Conservation (phyloP, 2,113 vertebrate species). For the Coptodon bakossiorum region DNA sequence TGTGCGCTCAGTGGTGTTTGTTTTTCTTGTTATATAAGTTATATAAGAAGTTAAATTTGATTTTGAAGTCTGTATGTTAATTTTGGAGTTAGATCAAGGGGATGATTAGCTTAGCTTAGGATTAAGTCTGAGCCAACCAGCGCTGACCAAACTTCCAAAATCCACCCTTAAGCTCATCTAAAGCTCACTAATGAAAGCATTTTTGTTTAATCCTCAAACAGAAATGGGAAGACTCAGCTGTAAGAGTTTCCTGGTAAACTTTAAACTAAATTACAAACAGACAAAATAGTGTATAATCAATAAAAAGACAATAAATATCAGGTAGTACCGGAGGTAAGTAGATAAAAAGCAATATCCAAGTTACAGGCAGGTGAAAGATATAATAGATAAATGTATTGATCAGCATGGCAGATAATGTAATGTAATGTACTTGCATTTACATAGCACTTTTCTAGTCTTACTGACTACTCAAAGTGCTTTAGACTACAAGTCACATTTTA, state of each 20-base stretch:
- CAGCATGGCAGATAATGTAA: background rate
- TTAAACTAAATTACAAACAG: background rate
- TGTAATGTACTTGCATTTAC: background rate
- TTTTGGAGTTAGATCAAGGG: background rate
- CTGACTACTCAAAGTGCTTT: background rate
- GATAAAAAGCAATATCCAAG: background rate
- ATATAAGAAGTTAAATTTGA: background rate
- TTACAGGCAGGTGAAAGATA: background rate
- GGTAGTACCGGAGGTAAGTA: background rate
- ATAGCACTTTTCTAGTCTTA: background rate
- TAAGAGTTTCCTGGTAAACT: background rate
- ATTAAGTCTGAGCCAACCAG: background rate
- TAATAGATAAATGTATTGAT: background rate
- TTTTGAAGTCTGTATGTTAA: background rate
- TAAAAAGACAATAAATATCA: background rate
- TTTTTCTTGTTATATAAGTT: background rate
- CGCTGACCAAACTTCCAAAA: background rate
- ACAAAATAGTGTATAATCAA: background rate
- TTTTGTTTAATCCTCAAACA: background rate
- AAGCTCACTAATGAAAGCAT: background rate
- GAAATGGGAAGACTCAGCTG: background rate
- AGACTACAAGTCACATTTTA: background rate
- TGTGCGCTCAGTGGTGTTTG: accelerated
- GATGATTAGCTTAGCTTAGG: background rate
- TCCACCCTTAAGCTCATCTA: background rate